Percentiles rank a stretch among this genome's conserved stretches.
phyloP scores from a whole-genome alignment of 1,140 invertebrate genomes.

The Drosophila guanche region DNA sequence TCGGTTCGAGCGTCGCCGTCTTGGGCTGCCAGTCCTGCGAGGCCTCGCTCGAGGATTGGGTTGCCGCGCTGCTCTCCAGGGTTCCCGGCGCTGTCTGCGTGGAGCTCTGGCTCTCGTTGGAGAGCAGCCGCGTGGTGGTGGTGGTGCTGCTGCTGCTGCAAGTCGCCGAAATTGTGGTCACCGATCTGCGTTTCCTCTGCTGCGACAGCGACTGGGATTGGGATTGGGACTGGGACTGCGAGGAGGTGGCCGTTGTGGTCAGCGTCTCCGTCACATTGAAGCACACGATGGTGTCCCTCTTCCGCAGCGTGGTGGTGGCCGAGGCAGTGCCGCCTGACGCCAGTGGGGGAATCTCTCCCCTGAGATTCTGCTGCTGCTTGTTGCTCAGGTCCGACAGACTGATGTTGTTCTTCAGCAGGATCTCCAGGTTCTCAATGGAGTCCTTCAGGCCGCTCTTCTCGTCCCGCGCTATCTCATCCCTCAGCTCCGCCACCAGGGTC shows the following conservation, averaged over 20 bases:
- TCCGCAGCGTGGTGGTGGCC: constrained; percentile 48
- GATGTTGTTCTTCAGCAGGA: constrained; percentile 82
- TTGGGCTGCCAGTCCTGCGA: constrained; percentile 57
- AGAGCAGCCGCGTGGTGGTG: constrained; percentile 59
- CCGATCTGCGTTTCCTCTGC: constrained; percentile 18
- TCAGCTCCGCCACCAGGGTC: constrained; percentile 65
- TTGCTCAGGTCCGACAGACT: constrained; percentile 81
- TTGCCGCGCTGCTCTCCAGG: constrained; percentile 35
- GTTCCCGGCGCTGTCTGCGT: constrained; percentile 66
- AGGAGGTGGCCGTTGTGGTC: constrained; percentile 47
- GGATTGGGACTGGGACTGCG: constrained; percentile 23
- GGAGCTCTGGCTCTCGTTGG: constrained; percentile 68
- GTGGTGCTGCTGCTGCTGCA: constrained; percentile 35
- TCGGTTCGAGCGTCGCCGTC: constrained; percentile 58
- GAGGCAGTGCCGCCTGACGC: constrained; percentile 35
- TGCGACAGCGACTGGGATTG: constrained; percentile 14
- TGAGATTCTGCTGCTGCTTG: constrained; percentile 78
- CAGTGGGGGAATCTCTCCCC: constrained; percentile 32
- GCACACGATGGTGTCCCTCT: constrained; percentile 65
- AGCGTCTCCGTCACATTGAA: constrained; percentile 71
- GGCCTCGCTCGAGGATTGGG: constrained; percentile 38
- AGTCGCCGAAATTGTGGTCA: constrained; percentile 36
- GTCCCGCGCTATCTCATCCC: constrained; percentile 66
- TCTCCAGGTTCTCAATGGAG: constrained; percentile 83
- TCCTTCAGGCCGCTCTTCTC: constrained; percentile 73